Percentiles rank a stretch among this genome's conserved stretches.
These are phyloP conservation scores for Myodes glareolus DNA, from an alignment of 2,113 vertebrate genomes.

Conservation along the genomic window DNA sequence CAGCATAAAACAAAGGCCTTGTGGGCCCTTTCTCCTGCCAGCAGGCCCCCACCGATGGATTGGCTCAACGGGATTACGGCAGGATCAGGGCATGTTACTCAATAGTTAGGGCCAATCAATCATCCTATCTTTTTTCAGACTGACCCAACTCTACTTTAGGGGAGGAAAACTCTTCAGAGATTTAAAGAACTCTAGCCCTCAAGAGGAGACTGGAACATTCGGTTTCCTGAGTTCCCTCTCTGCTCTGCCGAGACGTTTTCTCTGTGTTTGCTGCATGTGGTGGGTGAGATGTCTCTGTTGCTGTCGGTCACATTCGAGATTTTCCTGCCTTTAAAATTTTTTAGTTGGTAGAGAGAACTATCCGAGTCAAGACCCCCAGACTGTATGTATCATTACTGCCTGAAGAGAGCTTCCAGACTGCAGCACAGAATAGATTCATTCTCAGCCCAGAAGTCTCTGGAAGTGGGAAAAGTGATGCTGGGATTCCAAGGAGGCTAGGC, in stretches of 20 bases:
- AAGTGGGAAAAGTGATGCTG: neutral
- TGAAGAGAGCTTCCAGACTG: neutral
- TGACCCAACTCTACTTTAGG: neutral
- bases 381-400: neutral
- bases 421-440: neutral
- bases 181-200: neutral
- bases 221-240: neutral
- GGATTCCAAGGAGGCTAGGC: neutral
- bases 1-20: neutral
- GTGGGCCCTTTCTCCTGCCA: neutral
- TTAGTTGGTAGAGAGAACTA: neutral
- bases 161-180: neutral
- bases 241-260: neutral
- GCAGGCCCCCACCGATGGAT: neutral
- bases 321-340: neutral
- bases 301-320: neutral
- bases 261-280: neutral
- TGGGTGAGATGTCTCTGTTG: neutral
- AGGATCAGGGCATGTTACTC: neutral
- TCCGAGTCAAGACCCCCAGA: neutral
- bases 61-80: neutral
- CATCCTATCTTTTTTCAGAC: neutral
- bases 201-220: neutral
- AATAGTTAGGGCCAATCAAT: neutral
- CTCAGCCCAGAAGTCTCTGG: neutral